Percentiles rank a stretch among this genome's conserved stretches.
These are phyloP conservation scores for Tipula vernalis DNA, from an alignment of 2,888 invertebrate genomes.

Conservation along the genomic window DNA sequence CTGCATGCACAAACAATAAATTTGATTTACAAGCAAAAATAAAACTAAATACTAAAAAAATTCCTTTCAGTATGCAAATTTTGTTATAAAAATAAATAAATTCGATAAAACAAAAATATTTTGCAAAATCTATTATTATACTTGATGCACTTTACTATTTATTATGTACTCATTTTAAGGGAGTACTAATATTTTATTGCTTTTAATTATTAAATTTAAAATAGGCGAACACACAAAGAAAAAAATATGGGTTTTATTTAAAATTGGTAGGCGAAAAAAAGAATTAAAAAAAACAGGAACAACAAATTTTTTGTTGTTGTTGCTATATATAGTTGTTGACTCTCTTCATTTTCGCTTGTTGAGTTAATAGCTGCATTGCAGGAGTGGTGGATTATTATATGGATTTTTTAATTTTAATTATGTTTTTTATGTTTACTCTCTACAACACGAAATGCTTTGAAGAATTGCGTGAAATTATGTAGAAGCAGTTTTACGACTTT, in stretches of 20 bases:
- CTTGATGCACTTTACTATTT: neutral
- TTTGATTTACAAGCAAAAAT: neutral
- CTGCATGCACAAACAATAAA: neutral
- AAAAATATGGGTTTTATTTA: neutral
- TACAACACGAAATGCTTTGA: neutral
- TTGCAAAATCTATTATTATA: neutral
- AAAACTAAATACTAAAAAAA: neutral
- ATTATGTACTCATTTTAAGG: neutral
- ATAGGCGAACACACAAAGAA: neutral
- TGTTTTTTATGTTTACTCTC: neutral
- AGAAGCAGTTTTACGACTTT: neutral
- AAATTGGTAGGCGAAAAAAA: neutral
- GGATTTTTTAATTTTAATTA: neutral
- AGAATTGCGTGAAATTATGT: neutral
- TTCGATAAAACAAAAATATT: neutral
- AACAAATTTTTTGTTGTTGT: neutral
- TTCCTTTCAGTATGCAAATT: neutral
- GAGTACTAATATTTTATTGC: neutral
- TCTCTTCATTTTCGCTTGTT: neutral
- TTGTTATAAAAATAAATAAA: neutral
- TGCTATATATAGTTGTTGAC: neutral
- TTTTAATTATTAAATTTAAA: neutral
- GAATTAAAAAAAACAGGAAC: neutral
- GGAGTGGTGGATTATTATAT: neutral
- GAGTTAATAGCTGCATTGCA: neutral